Evolutionary conservation across 2,797 vertebrate genomes (phyloP).

Genomic region (Melanotaenia nigrans): DNA sequence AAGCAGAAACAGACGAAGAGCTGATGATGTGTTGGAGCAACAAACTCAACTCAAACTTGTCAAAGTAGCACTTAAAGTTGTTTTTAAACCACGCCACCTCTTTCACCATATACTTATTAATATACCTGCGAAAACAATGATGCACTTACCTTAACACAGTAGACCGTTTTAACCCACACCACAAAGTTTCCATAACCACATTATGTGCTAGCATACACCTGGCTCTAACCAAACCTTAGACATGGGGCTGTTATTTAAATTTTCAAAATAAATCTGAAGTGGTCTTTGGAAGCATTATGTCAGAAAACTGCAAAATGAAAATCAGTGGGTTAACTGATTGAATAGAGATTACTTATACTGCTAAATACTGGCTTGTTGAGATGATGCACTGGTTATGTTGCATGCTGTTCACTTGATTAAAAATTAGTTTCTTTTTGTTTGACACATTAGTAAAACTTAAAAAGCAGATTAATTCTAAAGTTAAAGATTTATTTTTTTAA

Average conservation of each 20-base stretch:
- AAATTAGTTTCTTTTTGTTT: not conserved
- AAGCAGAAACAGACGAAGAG: too few species aligned
- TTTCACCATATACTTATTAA: not conserved
- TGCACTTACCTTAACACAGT: not conserved
- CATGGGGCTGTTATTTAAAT: not conserved
- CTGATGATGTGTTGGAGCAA: too few species aligned
- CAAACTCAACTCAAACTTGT: too few species aligned
- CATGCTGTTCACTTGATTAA: not conserved
- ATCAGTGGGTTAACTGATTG: not conserved
- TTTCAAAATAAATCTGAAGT: not conserved
- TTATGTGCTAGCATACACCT: not conserved
- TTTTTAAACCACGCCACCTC: not conserved
- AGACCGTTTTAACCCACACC: not conserved
- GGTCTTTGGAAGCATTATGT: not conserved
- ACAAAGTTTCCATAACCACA: not conserved
- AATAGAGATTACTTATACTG: not conserved
- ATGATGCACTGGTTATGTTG: not conserved
- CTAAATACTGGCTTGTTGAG: not conserved
- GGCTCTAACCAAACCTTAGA: not conserved
- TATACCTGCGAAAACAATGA: not conserved
- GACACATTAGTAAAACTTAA: slow-evolving; percentile 13
- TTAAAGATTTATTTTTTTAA: not conserved
- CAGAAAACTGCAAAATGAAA: not conserved
- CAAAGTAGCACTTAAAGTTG: too few species aligned
- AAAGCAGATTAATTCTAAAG: not conserved